Conservation (phyloP, 2,113 vertebrate genomes). For the Dryoscopus gambensis region DNA sequence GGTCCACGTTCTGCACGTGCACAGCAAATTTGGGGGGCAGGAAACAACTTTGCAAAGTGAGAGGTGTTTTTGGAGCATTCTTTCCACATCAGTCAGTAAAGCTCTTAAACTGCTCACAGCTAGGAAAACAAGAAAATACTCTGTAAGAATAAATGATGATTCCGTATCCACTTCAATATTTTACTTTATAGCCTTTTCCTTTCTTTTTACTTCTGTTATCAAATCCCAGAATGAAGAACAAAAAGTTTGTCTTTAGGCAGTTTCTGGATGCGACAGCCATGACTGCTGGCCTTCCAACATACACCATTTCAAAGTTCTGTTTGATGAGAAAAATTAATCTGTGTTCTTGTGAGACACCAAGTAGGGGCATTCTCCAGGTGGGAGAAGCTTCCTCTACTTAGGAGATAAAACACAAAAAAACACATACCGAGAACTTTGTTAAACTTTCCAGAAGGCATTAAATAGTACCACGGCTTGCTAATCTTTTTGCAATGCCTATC, state of each 20-base stretch:
- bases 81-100: background rate
- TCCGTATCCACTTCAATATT: rapidly evolving
- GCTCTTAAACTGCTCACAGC: background rate
- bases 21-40: background rate
- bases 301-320: background rate
- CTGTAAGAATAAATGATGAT: background rate
- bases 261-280: background rate
- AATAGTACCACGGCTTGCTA: background rate
- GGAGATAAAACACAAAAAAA: background rate
- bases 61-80: background rate
- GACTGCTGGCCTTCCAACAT: background rate
- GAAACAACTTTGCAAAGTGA: background rate
- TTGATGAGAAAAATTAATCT: background rate
- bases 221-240: background rate
- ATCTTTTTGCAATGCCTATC: background rate
- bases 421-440: background rate
- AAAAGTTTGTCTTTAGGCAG: background rate
- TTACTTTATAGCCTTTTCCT: background rate
- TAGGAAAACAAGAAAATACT: background rate
- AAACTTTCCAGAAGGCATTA: background rate
- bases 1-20: rapidly evolving
- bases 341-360: background rate
- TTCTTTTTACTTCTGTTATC: background rate
- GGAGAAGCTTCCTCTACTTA: background rate
- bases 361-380: background rate